Base-by-base conservation (phyloP, 2,113 vertebrate species). In the Perca flavescens region DNA sequence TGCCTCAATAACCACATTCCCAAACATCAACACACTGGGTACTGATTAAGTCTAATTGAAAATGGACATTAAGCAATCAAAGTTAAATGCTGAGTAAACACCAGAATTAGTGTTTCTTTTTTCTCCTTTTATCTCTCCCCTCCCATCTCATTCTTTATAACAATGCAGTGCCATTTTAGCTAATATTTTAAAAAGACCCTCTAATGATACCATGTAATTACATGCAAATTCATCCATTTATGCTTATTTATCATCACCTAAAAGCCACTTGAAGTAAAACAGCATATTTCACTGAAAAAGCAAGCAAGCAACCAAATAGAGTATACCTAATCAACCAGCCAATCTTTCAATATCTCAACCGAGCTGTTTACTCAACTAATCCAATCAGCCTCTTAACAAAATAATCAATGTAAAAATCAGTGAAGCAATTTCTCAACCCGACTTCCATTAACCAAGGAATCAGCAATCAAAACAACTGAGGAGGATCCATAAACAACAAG, bases 171-270 rank as follows among this genome's bases (percentile, higher is more conserved):
- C 50, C 28, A 74, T 76, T 81, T 83, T 19, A 19, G 61, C 31
- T 62, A 75, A 68, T 67, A 75, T 67, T 56, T 71, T 61, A 79
- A 73, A 34, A 70, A 82, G 56, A 19, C 71, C 46, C 17, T 79
- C 46, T n/a, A 77, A 73, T 73, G 49, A 57, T n/a, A 14, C 31
- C 19, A 36, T 74, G 62, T 85, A 80, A 88, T 90, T 83, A 77
- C 52, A 83, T 82, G 68, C 73, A 86, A 86, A 83, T 74, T 65
- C 19, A 86, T 34, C 54, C n/a, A 87, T 85, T 66, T 69, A 40
- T 36, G 43, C 43, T 75, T 13, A 81, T 83, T 71, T 69, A 25
- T 72, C 58, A 71, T 64, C 46, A 49, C 58, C 75, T 84, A 49
- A 83, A 76, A 83, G 31, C 53, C 61, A 52, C 22, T 81, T 72